Evolutionary conservation across 2,797 vertebrate species (phyloP), one percentile per base, ranked within the genome.

Genomic region (Acipenser transmontanus): DNA sequence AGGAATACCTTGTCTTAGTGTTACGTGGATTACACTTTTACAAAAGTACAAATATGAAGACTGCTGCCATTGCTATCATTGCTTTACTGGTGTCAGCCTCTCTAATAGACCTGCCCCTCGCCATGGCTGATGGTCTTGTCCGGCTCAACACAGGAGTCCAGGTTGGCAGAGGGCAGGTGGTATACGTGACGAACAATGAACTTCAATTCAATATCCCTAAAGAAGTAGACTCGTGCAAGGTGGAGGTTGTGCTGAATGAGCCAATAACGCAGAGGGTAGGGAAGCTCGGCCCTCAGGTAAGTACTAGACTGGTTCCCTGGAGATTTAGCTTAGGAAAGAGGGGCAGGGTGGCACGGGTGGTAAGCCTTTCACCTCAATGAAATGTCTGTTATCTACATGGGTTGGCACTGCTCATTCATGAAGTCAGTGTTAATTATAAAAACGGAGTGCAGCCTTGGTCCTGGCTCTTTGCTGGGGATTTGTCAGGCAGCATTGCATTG

Each of bases 181-280:
- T 76, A 9, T 82, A 79, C 2, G 0, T 89, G 77, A 87, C 76
- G 0, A 67, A 81, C 59, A 76, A 78, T 11, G 74, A 89, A 50
- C 80, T 88, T 67, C 8, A 1, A 68, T 82, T 93, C 7, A 1
- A 47, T 64, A 69, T 75, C 69, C 80, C 80, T 1, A 64, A 68
- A 10, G 60, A 67, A 0, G 72, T 73, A 0, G 47, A 85, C 71
- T 74, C 79, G 67, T 89, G 87, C 68, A 93, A 92, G 77, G 88
- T 92, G 71, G 84, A 92, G 77, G 85, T 81, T 34, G 77, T 89
- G 72, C 80, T 83, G 71, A 91, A 88, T 54, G 85, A 93, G 47
- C 84, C 75, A 0, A 49, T 84, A 64, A 85, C 80, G 7, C 85
- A 88, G 75, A 77, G 88, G 67, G 85, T 81, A 50, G 89, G 90